A percentile compares a stretch with the other conserved stretches of the same genome.
Evolutionary conservation across 2,888 invertebrate species (phyloP).

Genomic region (Erebia palarica): DNA sequence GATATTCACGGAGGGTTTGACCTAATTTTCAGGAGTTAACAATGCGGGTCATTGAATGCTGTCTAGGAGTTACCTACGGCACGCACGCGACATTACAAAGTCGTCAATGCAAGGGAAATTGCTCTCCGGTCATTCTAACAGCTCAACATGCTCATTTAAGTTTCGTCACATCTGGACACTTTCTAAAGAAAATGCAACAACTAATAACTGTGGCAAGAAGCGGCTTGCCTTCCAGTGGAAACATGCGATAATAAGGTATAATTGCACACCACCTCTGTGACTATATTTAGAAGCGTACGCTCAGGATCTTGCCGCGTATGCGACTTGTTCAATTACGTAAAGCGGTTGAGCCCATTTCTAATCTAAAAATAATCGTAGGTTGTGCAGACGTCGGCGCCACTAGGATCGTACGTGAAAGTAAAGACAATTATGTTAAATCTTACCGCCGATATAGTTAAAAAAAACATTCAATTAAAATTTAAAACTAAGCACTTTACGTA

Average conservation of each 20-base stretch:
- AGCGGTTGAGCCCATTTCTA: constrained; percentile 83
- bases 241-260: constrained; percentile 81
- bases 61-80: constrained; percentile 55
- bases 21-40: constrained; percentile 35
- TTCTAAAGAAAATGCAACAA: constrained; percentile 77
- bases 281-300: constrained; percentile 80
- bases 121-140: constrained; percentile 64
- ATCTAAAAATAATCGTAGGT: constrained; percentile 83
- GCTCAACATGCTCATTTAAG: constrained; percentile 65
- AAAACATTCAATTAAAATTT: constrained; percentile 23
- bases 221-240: constrained; percentile 75
- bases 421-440: constrained; percentile 66
- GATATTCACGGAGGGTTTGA: constrained; percentile 27
- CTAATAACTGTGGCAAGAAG: constrained; percentile 65
- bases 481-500: constrained; percentile 11
- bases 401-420: constrained; percentile 79
- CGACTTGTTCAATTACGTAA: constrained; percentile 81
- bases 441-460: constrained; percentile 39
- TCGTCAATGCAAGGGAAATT: constrained; percentile 62
- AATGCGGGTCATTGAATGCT: constrained; percentile 33
- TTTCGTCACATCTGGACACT: constrained; percentile 78
- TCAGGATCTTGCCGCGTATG: constrained; percentile 78
- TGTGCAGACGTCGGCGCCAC: constrained; percentile 77
- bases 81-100: constrained; percentile 74
- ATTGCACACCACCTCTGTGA: constrained; percentile 75